phyloP scores from a whole-genome alignment of 2,888 invertebrate species.

The Pycnomerus fuliginosus region DNA sequence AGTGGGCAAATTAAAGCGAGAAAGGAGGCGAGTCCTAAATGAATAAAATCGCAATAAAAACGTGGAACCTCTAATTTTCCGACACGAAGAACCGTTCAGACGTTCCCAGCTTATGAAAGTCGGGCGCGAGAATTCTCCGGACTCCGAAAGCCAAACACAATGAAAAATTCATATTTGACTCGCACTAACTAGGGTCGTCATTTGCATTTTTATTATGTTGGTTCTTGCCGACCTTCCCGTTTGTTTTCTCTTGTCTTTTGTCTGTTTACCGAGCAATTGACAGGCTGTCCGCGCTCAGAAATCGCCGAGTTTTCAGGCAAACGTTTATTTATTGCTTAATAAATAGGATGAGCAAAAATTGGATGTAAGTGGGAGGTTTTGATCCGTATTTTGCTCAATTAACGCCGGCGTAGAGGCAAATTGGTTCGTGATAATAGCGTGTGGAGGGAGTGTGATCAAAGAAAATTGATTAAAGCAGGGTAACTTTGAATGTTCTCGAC shows the following conservation, averaged over 20 bases:
- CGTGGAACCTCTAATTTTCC: slow-evolving; percentile 29
- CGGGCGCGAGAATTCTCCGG: slow-evolving; percentile 20
- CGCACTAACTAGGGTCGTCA: slow-evolving; percentile 38
- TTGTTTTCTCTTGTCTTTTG: slow-evolving; percentile 41
- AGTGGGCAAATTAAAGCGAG: slow-evolving; percentile 20
- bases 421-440: slow-evolving; percentile 16
- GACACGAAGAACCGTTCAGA: slow-evolving; percentile 29
- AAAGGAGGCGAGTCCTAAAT: slow-evolving; percentile 19
- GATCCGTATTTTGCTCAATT: slow-evolving; percentile 18
- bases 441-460: slow-evolving; percentile 12
- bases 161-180: slow-evolving; percentile 41
- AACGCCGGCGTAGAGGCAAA: slow-evolving; percentile 16
- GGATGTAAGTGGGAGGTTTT: slow-evolving; percentile 12
- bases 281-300: slow-evolving; percentile 23
- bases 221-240: slow-evolving; percentile 36
- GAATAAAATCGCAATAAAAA: slow-evolving; percentile 30
- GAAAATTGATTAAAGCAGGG: slow-evolving; percentile 20
- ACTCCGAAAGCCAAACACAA: slow-evolving; percentile 31
- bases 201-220: slow-evolving; percentile 41
- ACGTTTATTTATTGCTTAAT: too few relatives aligned
- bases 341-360: slow-evolving; percentile 10
- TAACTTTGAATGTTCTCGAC: slow-evolving; percentile 12
- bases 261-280: slow-evolving; percentile 39
- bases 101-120: slow-evolving; percentile 22
- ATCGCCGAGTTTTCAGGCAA: too few relatives aligned